Evolutionary conservation across 2,113 vertebrate genomes (phyloP).

Genomic region (Caloenas nicobarica): DNA sequence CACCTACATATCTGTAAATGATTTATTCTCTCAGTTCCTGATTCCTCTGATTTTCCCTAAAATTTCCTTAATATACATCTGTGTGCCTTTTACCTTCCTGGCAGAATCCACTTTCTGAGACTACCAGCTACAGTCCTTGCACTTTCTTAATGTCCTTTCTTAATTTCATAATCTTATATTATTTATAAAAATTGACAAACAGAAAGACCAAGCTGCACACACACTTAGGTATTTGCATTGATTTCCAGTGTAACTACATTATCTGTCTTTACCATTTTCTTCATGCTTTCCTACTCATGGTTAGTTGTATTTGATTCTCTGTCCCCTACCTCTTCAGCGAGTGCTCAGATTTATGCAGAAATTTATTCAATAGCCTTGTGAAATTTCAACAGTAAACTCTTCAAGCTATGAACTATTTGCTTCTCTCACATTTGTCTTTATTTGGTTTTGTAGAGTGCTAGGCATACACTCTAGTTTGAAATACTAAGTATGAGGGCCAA

Average conservation of each 20-base stretch:
- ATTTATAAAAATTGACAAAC: not conserved
- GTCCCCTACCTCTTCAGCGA: not conserved
- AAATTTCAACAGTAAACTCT: not conserved
- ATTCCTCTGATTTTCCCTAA: not conserved
- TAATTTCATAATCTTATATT: not conserved
- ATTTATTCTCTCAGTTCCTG: not conserved
- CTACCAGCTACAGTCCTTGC: not conserved
- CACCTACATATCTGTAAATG: not conserved
- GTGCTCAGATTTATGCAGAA: not conserved
- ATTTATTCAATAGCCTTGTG: not conserved
- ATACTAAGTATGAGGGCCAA: not conserved
- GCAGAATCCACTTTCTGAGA: not conserved
- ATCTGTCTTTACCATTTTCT: not conserved
- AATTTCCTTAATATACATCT: not conserved
- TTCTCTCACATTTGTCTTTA: conserved; percentile 29
- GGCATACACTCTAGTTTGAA: not conserved
- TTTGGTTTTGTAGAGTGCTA: conserved; percentile 9
- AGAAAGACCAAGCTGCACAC: not conserved
- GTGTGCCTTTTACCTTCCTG: not conserved
- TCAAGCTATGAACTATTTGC: not conserved
- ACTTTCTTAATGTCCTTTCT: not conserved
- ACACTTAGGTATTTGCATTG: not conserved
- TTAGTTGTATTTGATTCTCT: not conserved
- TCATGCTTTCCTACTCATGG: not conserved
- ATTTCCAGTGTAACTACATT: not conserved